Percentiles rank a stretch among this genome's conserved stretches.
Evolutionary conservation across 2,888 invertebrate species (phyloP).

Genomic region (Dynastes hyllus): DNA sequence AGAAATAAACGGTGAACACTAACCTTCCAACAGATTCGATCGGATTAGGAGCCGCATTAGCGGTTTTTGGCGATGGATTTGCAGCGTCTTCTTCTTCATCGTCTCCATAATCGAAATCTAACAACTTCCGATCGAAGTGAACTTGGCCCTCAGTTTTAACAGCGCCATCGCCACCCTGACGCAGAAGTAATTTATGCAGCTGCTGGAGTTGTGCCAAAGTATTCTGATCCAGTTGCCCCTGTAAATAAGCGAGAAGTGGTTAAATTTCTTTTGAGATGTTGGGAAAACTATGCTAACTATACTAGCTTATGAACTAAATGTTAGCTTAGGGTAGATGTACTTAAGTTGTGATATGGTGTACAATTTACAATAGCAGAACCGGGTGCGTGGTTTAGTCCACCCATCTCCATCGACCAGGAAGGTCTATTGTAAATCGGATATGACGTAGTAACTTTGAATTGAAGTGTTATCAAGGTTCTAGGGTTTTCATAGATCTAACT

Average conservation of each 20-base stretch:
- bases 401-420: too few relatives aligned
- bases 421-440: too few relatives aligned
- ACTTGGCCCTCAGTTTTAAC: constrained; percentile 71
- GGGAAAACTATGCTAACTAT: too few relatives aligned
- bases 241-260: constrained; percentile 18
- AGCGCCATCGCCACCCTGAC: constrained; percentile 63
- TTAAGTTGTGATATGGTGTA: not conserved
- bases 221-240: constrained; percentile 63
- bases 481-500: too few relatives aligned
- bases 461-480: too few relatives aligned
- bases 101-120: constrained; percentile 94
- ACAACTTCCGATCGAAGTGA: constrained; percentile 88
- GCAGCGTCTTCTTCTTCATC: constrained; percentile 85
- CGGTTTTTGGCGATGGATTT: constrained; percentile 70
- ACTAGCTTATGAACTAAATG: not conserved
- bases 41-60: constrained; percentile 47
- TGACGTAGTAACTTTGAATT: too few relatives aligned
- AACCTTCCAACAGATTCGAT: constrained; percentile 61
- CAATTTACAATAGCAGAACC: too few relatives aligned
- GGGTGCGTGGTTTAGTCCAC: too few relatives aligned
- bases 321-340: not conserved
- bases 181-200: constrained; percentile 75
- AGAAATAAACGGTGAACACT: constrained; percentile 2
- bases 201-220: constrained; percentile 76
- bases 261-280: not conserved